Base-by-base conservation (phyloP, 2,888 invertebrate genomes). In the Rosalia funebris region DNA sequence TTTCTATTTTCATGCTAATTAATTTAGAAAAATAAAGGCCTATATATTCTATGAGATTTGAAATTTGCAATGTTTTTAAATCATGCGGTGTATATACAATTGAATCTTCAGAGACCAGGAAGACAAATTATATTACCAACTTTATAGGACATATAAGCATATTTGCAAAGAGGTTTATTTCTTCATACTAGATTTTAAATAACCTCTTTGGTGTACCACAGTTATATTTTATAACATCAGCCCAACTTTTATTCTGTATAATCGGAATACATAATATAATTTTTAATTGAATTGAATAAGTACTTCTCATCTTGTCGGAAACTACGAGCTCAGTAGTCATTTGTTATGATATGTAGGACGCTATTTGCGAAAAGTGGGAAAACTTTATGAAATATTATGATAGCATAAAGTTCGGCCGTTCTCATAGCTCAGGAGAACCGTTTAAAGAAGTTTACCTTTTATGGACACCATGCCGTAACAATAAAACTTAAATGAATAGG, bases 361-460 rank as follows among this genome's bases (percentile, higher is more conserved):
- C 54, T 58, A 46, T 64, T 64, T 45, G 48, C 53, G 59, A 52
- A 59, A 60, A 72, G 65, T 67, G 63, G 66, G 65, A 68, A 70
- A 74, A 74, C 57, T 74, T 74, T 72, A 69, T 70, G 69, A 72
- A 72, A 71, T 71, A 71, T n/a, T n/a, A n/a, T 71, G 68, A 64
- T 61, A 59, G 66, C 52, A 58, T 47, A 50, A 72, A 73, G 70
- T 72, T 70, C 31, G 62, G 57, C 53, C 68, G 65, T 70, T 70
- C 62, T 62, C 65, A 53, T 57, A 70, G 64, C 70, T 71, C 68
- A 62, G 56, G 66, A 70, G 70, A 68, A 67, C 67, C 69, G 71
- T 73, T 74, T 71, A 66, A 70, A 70, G 67, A 72, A 74, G 65
- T 75, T 74, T 71, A 72, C 71, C 70, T 73, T 71, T 71, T 68